Base-by-base conservation (phyloP, 2,888 invertebrate species). In the Stenolophus ochropezus region DNA sequence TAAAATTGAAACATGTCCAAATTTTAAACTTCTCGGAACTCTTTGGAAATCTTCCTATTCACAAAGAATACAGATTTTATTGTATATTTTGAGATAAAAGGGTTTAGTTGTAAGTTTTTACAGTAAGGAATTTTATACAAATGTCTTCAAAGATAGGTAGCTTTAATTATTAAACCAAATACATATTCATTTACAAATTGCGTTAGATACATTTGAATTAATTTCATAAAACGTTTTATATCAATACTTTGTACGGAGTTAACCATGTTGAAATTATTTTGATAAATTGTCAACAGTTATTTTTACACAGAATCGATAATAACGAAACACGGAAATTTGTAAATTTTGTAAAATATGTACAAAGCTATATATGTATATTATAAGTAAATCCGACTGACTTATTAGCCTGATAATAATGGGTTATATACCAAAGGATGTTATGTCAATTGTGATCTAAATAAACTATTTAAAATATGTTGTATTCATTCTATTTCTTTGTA, bases 361-460 rank as follows among this genome's bases (percentile, higher is more conserved):
- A 81, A 73, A 81, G 73, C 56, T 74, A 81, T 73, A 71, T 53
- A 74, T 74, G 74, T 81, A 73, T 81, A 81, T 80, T 47, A 33
- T 80, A 71, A 58, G 56, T 71, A 58, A 81, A 42, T 81, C 81
- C 73, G 81, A 81, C 81, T 81, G 81, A 81, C 74, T 81, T 73
- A 69, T 81, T 73, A 73, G 74, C 58, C 58, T 53, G 23, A 79
- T 77, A 69, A 79, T 58, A 74, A 81, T 81, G 81, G 81, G 81
- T 81, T 81, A 81, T 80, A 73, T 81, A 81, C 81, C 81, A 81
- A 81, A 81, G 81, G 81, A 81, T 81, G 74, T 81, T 53, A 81
- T 65, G 73, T 80, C 80, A 80, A 71, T 74, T 81, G 81, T 81
- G 81, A 81, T 81, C 58, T 18, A 81, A 74, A 81, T 81, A 81